Percentiles rank a stretch among this genome's conserved stretches.
These are phyloP conservation scores for Acipenser ruthenus DNA, from an alignment of 2,797 vertebrate species.

Conservation along the genomic window DNA sequence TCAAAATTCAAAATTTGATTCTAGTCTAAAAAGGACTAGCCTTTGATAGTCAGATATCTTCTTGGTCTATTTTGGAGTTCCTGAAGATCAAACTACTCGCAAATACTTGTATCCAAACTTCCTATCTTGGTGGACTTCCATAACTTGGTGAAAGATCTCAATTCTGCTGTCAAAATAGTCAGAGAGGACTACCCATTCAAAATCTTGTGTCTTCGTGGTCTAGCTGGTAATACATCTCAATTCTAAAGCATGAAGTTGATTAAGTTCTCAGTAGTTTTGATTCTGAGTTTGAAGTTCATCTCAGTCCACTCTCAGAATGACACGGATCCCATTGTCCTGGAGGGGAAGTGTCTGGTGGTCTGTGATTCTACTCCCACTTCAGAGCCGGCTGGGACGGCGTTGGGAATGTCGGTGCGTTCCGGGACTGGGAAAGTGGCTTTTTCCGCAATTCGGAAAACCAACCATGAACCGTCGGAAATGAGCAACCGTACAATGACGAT, in stretches of 20 bases:
- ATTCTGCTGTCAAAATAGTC: conserved; percentile 18
- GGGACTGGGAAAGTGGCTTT: conserved; percentile 64
- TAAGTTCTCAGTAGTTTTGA: conserved; percentile 32
- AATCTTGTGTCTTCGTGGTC: conserved; percentile 33
- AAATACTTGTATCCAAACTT: no score
- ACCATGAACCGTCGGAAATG: conserved; percentile 72
- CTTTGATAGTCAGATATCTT: no score
- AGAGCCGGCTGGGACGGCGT: conserved; percentile 54
- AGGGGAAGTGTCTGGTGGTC: conserved; percentile 69
- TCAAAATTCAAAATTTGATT: no score
- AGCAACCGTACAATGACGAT: conserved; percentile 73
- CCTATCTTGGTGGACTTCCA: no score
- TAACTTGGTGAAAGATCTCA: conserved; percentile 11
- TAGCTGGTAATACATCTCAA: conserved; percentile 10
- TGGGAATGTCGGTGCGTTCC: conserved; percentile 67
- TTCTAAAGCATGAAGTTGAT: conserved; percentile 27
- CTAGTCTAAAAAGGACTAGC: no score
- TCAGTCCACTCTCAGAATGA: conserved; percentile 55
- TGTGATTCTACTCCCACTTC: conserved; percentile 66
- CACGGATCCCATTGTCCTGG: conserved; percentile 68
- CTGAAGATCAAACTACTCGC: no score
- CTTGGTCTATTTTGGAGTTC: no score
- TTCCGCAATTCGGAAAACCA: conserved; percentile 66
- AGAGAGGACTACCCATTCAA: conserved; percentile 5
- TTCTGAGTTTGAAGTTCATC: conserved; percentile 43